Percentiles rank a stretch among this genome's conserved stretches.
phyloP scores from a whole-genome alignment of 1,140 invertebrate species.

The Camponotus pennsylvanicus region DNA sequence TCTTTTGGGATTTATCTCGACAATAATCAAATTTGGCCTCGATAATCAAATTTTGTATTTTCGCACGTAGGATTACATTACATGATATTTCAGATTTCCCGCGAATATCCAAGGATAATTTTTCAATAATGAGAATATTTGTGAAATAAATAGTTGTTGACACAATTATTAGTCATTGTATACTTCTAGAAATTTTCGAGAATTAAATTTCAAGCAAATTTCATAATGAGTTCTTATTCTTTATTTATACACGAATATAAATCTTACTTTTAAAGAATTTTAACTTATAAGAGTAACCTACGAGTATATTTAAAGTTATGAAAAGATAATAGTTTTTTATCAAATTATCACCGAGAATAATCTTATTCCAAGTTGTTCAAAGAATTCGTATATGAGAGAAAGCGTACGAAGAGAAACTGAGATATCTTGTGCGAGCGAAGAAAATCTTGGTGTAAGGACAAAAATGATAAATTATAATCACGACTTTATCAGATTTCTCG shows the following conservation, averaged over 20 bases:
- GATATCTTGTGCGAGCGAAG: background rate
- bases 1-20: slow-evolving; percentile 17
- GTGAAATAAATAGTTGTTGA: background rate
- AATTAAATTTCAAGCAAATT: background rate
- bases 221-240: slow-evolving; percentile 7
- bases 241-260: background rate
- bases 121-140: background rate
- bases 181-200: background rate
- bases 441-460: background rate
- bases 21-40: slow-evolving; percentile 4
- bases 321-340: background rate
- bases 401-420: background rate
- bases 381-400: background rate
- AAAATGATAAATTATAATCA: slow-evolving; percentile 46
- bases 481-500: slow-evolving; percentile 39
- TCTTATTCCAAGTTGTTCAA: background rate
- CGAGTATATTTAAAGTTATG: background rate
- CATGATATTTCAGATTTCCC: background rate
- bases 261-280: background rate
- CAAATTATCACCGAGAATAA: slow-evolving; percentile 3
- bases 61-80: background rate
- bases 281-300: background rate
- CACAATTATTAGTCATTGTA: background rate
- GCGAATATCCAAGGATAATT: background rate
- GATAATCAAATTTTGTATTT: slow-evolving; percentile 6